phyloP scores from a whole-genome alignment of 2,888 invertebrate genomes.

The Hirtodrosophila duncani region DNA sequence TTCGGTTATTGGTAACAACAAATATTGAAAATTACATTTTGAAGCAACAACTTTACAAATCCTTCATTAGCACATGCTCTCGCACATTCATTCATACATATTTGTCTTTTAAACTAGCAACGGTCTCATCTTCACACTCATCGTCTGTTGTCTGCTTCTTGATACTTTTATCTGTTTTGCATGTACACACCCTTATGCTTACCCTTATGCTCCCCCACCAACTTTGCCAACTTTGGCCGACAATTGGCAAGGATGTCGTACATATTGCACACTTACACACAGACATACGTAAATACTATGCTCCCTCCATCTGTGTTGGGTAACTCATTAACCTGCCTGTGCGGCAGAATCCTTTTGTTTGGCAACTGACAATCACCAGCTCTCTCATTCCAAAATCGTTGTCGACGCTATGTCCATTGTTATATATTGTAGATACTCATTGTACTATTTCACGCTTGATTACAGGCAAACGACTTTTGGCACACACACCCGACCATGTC shows the following conservation, averaged over 20 bases:
- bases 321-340: conserved; percentile 61
- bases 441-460: conserved; percentile 75
- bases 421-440: conserved; percentile 72
- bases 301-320: conserved; percentile 1
- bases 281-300: background rate
- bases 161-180: conserved; percentile 70
- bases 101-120: too few species aligned
- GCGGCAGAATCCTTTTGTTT: conserved; percentile 56
- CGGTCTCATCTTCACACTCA: conserved; percentile 6
- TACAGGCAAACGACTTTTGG: conserved; percentile 59
- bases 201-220: conserved; percentile 1
- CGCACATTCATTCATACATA: too few species aligned
- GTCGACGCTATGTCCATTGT: conserved; percentile 54
- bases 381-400: conserved; percentile 2
- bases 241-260: conserved; percentile 35
- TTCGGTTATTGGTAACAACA: background rate
- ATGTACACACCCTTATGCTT: conserved; percentile 44
- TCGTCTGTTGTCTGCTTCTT: conserved; percentile 46
- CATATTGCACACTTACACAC: conserved; percentile 8
- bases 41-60: too few species aligned
- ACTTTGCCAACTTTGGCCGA: conserved; percentile 10
- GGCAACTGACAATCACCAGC: conserved; percentile 54
- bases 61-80: too few species aligned
- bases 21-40: too few species aligned
- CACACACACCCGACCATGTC: conserved; percentile 29